Percentiles rank a stretch among this genome's conserved stretches.
Evolutionary conservation across 2,797 vertebrate species (phyloP).

Genomic region (Pachyuromys duprasi): DNA sequence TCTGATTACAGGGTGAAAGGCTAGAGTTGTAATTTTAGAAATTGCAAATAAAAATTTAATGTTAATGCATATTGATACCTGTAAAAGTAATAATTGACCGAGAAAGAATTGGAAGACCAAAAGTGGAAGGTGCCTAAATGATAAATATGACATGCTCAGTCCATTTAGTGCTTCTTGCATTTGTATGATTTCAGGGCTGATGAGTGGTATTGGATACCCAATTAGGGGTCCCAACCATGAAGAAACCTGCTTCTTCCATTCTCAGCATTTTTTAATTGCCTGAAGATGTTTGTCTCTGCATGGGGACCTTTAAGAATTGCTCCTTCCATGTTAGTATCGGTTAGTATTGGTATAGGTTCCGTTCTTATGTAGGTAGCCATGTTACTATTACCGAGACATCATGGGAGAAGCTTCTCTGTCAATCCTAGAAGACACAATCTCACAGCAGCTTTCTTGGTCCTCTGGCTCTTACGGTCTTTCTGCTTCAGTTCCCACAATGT

Average conservation of each 20-base stretch:
- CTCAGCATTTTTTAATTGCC: not conserved
- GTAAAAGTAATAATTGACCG: constrained; percentile 41
- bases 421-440: not conserved
- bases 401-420: not conserved
- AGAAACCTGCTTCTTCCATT: not conserved
- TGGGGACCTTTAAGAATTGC: not conserved
- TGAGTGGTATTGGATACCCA: not conserved
- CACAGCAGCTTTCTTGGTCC: not conserved
- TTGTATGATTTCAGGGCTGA: not conserved
- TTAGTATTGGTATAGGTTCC: not conserved
- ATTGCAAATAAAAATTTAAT: constrained; percentile 31
- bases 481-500: not conserved
- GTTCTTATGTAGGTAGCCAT: not conserved
- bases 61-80: constrained; percentile 23
- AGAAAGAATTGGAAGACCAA: not conserved
- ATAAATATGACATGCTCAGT: not conserved
- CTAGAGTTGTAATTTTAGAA: constrained; percentile 52
- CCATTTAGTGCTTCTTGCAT: not conserved
- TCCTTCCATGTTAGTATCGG: too few relatives aligned
- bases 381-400: not conserved
- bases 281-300: not conserved
- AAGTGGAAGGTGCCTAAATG: not conserved
- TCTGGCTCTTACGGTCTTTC: not conserved
- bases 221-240: not conserved
- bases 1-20: not conserved